These are phyloP conservation scores for Macrobrachium nipponense DNA, from an alignment of 1,140 invertebrate species.

Conservation along the genomic window DNA sequence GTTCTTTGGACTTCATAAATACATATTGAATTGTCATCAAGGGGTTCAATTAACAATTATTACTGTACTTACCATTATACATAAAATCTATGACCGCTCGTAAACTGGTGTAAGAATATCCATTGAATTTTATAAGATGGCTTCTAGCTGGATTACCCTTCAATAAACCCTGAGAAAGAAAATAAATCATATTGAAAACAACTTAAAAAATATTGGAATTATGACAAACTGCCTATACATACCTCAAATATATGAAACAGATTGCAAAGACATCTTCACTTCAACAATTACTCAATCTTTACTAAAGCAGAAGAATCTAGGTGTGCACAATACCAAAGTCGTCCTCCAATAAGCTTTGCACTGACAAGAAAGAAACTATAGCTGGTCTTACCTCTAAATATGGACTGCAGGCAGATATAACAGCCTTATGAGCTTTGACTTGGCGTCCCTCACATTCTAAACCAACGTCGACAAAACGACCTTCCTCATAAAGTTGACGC, in stretches of 20 bases:
- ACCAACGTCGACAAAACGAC: conserved; percentile 64
- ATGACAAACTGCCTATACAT: neutral
- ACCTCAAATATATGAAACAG: too few relatives aligned
- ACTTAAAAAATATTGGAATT: neutral
- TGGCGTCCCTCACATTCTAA: conserved; percentile 63
- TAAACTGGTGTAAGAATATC: conserved; percentile 63
- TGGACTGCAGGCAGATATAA: conserved; percentile 63
- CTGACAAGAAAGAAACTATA: too few relatives aligned
- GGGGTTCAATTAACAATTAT: neutral
- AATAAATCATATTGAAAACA: neutral
- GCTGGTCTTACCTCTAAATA: conserved; percentile 55
- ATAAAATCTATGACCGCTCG: conserved; percentile 64
- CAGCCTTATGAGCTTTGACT: conserved; percentile 64
- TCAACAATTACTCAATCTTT: too few relatives aligned
- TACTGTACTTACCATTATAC: conserved; percentile 62
- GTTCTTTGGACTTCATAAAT: neutral
- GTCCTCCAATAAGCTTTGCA: too few relatives aligned
- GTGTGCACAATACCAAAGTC: too few relatives aligned
- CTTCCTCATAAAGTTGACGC: conserved; percentile 63
- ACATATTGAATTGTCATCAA: neutral
- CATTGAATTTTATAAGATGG: conserved; percentile 64
- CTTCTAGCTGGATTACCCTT: conserved; percentile 63
- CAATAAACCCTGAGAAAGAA: conserved; percentile 52
- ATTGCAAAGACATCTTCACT: too few relatives aligned
- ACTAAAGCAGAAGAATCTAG: too few relatives aligned